Conservation (phyloP, 2,113 vertebrate species). For the Furnarius figulus region DNA sequence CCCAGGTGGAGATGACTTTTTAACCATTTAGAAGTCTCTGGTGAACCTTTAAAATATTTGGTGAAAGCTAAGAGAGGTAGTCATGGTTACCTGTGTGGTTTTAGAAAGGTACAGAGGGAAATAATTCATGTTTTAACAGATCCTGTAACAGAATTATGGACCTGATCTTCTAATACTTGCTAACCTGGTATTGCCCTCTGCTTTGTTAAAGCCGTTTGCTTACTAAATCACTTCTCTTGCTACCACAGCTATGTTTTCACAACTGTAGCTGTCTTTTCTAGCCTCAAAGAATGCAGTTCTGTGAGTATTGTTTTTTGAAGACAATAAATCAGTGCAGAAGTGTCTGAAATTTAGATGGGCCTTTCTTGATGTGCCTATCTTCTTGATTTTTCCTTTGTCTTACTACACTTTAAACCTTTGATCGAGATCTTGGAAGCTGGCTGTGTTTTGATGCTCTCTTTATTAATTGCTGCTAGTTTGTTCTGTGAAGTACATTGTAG, state of each 20-base stretch:
- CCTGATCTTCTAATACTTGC: neutral
- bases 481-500: neutral
- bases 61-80: neutral
- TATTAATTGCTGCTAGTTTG: neutral
- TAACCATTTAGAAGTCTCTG: neutral
- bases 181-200: neutral
- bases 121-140: neutral
- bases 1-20: neutral
- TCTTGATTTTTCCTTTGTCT: neutral
- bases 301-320: accelerated
- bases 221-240: neutral
- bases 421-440: neutral
- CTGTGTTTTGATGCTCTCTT: constrained; percentile 4
- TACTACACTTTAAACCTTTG: neutral
- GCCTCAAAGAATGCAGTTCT: neutral
- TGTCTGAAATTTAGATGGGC: neutral
- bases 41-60: neutral
- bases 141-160: neutral
- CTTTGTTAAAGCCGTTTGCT: neutral
- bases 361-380: neutral
- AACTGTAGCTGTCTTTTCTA: neutral
- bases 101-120: neutral
- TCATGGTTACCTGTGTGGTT: neutral
- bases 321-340: neutral
- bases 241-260: neutral